These are phyloP conservation scores for Aradophagus sp. DNA, from an alignment of 1,140 invertebrate species.

Conservation along the genomic window DNA sequence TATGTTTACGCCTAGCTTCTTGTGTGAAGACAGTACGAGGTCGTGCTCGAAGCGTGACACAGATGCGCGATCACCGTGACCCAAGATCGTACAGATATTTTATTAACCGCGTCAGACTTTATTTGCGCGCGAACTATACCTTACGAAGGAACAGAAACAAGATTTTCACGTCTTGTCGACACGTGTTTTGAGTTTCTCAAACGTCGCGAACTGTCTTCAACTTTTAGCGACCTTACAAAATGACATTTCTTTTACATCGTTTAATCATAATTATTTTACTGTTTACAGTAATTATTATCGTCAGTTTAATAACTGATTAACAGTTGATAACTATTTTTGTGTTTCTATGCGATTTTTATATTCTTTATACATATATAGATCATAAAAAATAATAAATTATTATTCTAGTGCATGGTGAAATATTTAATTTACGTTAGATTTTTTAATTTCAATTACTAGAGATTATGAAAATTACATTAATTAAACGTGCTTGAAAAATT, in stretches of 20 bases:
- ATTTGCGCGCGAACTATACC: slow-evolving; percentile 35
- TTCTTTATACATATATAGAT: no score
- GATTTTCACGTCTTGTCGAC: slow-evolving; percentile 16
- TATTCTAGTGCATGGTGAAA: no score
- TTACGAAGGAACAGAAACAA: slow-evolving; percentile 25
- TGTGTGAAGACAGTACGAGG: slow-evolving; percentile 57
- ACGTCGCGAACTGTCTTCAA: neutral
- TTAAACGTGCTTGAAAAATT: no score
- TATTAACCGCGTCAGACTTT: slow-evolving; percentile 41
- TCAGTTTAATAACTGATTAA: no score
- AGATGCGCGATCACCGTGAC: slow-evolving; percentile 70
- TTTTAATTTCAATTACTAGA: no score
- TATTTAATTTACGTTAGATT: no score
- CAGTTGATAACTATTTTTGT: no score
- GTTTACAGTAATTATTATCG: no score
- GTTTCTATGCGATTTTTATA: no score
- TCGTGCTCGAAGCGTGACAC: slow-evolving; percentile 64
- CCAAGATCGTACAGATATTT: slow-evolving; percentile 65
- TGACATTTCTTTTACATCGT: neutral
- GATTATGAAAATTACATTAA: no score
- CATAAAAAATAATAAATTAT: no score
- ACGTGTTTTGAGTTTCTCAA: slow-evolving; percentile 26
- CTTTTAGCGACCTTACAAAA: neutral
- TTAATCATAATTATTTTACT: no score
- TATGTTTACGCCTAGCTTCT: slow-evolving; percentile 39